Evolutionary conservation across 2,113 vertebrate genomes (phyloP), one percentile per base, ranked within the genome.

Genomic region (Coptodon bakossiorum): DNA sequence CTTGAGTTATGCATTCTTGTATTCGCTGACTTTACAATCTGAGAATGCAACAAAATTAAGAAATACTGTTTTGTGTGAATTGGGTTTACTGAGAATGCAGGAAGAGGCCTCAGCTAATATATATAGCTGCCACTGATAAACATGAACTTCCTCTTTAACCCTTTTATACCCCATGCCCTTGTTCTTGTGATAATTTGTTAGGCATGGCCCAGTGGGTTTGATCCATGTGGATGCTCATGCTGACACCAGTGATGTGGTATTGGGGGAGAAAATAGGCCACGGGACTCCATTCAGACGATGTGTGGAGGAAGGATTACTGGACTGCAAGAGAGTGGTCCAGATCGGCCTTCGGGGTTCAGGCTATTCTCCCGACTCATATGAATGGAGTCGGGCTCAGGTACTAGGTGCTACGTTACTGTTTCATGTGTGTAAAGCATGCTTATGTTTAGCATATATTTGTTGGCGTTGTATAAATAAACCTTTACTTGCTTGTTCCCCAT

Each of bases 141-240:
- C 68, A 73, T 10, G 6, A 45, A 59, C 22, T 8, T 52, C 29
- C 11, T 9, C 2, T 52, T 7, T 66, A 48, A 57, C 9, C 14
- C 11, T 88, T 57, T 48, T 8, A n/a, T 13, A 29, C 24, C 6
- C 10, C 10, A 27, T 48, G 7, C 16, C 13, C 6, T 38, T 16
- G 5, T 50, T 17, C 34, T 3, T 88, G 11, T 88, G 3, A 27
- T 81, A 2, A 38, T 52, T 34, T 27, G 0, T 3, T 91, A 99
- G 98, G 87, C 91, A 99, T 0, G 98, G 98, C 7, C 97, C 98
- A 0, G 90, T 99, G 90, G 99, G 98, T 2, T 95, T 99, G 93
- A 91, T 99, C 83, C 99, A 99, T 0, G 97, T 99, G 88, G 98
- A 99, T 0, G 98, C 99, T 22, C 98, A 99, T 85, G 96, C 95